Base-by-base conservation (phyloP, 1,140 invertebrate genomes). In the Trichogramma pretiosum region DNA sequence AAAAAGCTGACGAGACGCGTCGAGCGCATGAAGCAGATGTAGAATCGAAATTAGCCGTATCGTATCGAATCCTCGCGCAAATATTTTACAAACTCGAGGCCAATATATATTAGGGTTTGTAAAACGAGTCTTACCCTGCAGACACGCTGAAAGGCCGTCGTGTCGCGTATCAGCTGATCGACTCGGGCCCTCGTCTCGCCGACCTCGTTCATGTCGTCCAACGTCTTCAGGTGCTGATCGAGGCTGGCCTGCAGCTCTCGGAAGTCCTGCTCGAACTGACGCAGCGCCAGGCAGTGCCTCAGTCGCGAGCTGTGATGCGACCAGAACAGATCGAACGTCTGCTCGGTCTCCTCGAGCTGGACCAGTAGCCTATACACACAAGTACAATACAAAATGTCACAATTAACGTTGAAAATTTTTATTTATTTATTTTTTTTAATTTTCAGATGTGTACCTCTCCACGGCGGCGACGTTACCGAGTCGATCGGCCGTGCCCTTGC, bases 301-400 rank as follows among this genome's bases (percentile, higher is more conserved):
- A 97, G 74, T 63, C 89, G 84, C 36, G 80, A 80, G 57, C 88
- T 87, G 74, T 97, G 93, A 58, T 87, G 81, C 16, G 80, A 78
- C 92, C 93, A 97, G 73, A 94, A 96, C 52, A 87, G 80, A 63
- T 94, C 90, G 70, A 98, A 96, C 41, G 87, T 87, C 56, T 81
- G 79, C 70, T 94, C 89, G 45, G 92, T 96, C 76, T 98, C 93
- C 67, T 95, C 92, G 56, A 98, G 74, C 74, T 97, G 92, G 23
- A 93, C 84, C 34, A 98, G 74, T 64, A 96, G 78, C 68, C 90
- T 89, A n/a, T n/a, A n/a, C n/a, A n/a, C n/a, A n/a, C n/a, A n/a
- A n/a, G n/a, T n/a, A n/a, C n/a, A n/a, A n/a, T n/a, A n/a, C n/a
- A n/a, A n/a, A n/a, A n/a, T n/a, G n/a, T n/a, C n/a, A 8, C 23